phyloP scores from a whole-genome alignment of 2,888 invertebrate species.

The Trichogramma dendrolimi region DNA sequence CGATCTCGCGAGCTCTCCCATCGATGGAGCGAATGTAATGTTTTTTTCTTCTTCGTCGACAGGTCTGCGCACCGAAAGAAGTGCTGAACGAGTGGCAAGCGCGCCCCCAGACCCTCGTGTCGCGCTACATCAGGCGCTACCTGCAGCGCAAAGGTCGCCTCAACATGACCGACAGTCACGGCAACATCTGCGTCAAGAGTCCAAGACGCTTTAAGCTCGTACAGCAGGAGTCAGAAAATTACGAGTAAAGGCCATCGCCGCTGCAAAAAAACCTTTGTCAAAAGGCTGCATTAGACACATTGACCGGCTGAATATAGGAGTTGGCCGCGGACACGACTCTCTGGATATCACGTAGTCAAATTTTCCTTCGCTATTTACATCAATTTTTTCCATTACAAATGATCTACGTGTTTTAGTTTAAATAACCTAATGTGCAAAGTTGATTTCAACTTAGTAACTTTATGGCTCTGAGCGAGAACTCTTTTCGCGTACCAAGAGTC shows the following conservation, averaged over 20 bases:
- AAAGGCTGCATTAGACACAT: too few species aligned
- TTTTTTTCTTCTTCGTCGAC: constrained; percentile 1
- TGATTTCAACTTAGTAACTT: too few species aligned
- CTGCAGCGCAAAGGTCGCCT: constrained; percentile 75
- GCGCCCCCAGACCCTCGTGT: constrained; percentile 79
- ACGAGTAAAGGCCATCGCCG: constrained; percentile 63
- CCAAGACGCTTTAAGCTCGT: constrained; percentile 84
- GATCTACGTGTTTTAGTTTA: too few species aligned
- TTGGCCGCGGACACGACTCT: too few species aligned
- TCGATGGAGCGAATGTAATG: neutral
- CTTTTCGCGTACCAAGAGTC: too few species aligned
- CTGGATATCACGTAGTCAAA: too few species aligned
- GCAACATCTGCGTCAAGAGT: constrained; percentile 77
- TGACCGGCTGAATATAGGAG: too few species aligned
- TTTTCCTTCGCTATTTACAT: too few species aligned
- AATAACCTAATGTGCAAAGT: too few species aligned
- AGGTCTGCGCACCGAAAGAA: constrained; percentile 84
- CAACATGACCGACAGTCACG: constrained; percentile 66
- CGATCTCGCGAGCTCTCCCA: too few species aligned
- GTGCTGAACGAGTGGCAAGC: constrained; percentile 87
- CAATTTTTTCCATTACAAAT: too few species aligned
- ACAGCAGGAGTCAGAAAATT: constrained; percentile 86
- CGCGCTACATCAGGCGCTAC: constrained; percentile 76
- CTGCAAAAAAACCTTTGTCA: neutral
- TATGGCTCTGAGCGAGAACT: too few species aligned